Percentiles rank a stretch among this genome's conserved stretches.
Evolutionary conservation across 2,113 vertebrate genomes (phyloP).

Genomic region (Crypturellus undulatus): DNA sequence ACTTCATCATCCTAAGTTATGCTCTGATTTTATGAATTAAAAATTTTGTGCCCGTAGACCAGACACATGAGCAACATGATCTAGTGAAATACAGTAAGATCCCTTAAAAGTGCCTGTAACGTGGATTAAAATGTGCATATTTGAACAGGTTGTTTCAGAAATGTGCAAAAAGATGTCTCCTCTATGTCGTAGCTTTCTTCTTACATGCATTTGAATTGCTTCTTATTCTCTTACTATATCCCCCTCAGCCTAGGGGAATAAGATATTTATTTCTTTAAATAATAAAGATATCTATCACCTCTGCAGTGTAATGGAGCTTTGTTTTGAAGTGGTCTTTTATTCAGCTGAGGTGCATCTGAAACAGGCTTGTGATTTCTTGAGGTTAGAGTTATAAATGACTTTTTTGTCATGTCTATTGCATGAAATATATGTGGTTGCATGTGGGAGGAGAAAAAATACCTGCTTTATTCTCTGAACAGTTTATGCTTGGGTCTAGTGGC

Average conservation of each 20-base stretch:
- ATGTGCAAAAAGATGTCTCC: not conserved
- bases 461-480: not conserved
- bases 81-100: not conserved
- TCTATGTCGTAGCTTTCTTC: not conserved
- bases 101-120: not conserved
- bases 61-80: fast-evolving
- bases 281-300: not conserved
- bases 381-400: not conserved
- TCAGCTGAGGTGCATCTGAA: not conserved
- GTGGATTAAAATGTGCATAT: not conserved
- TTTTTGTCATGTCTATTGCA: not conserved
- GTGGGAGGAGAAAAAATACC: not conserved
- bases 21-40: not conserved
- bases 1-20: not conserved
- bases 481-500: not conserved
- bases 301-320: not conserved
- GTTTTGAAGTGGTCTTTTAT: not conserved
- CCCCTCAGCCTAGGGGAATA: no score
- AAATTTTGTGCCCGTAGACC: not conserved
- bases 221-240: not conserved
- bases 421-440: not conserved
- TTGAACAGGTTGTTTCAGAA: not conserved
- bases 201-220: not conserved
- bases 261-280: not conserved
- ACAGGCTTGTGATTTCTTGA: not conserved